Conservation (phyloP, 2,797 vertebrate genomes). For the Melanotaenia trifasciata region DNA sequence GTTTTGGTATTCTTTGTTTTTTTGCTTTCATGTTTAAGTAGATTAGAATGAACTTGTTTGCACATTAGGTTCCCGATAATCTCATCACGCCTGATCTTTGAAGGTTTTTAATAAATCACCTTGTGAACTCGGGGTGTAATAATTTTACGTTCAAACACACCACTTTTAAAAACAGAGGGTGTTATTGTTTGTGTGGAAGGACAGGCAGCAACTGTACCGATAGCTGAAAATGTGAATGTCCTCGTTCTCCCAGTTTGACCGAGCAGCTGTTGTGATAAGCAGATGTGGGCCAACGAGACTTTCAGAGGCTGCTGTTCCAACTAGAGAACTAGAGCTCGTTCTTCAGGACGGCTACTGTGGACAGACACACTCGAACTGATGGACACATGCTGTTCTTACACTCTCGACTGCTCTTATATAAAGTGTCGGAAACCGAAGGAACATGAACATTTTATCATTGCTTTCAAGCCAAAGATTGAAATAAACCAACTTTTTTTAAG, state of each 20-base stretch:
- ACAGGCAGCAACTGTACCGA: slow-evolving; percentile 28
- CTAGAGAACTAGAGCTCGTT: slow-evolving; percentile 9
- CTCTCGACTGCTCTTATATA: background rate
- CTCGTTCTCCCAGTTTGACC: slow-evolving; percentile 49
- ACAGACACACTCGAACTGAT: background rate
- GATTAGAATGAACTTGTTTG: background rate
- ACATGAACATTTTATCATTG: too few relatives aligned
- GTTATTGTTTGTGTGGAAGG: background rate
- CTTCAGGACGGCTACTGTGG: slow-evolving; percentile 13
- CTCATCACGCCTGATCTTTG: background rate
- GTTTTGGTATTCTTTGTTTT: slow-evolving; percentile 5
- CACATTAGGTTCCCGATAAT: background rate
- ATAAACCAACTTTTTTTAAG: too few relatives aligned
- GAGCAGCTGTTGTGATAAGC: slow-evolving; percentile 49
- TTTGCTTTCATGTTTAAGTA: background rate
- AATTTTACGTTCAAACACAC: background rate
- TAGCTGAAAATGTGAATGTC: slow-evolving; percentile 47
- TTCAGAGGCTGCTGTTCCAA: slow-evolving; percentile 21
- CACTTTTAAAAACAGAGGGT: background rate
- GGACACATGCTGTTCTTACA: background rate
- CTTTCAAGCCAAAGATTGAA: background rate
- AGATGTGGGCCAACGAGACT: slow-evolving; percentile 37
- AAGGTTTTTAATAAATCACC: slow-evolving; percentile 23
- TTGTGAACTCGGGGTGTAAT: slow-evolving; percentile 6
- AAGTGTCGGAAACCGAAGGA: background rate